phyloP scores from a whole-genome alignment of 2,113 vertebrate genomes.

The Lycocorax pyrrhopterus region DNA sequence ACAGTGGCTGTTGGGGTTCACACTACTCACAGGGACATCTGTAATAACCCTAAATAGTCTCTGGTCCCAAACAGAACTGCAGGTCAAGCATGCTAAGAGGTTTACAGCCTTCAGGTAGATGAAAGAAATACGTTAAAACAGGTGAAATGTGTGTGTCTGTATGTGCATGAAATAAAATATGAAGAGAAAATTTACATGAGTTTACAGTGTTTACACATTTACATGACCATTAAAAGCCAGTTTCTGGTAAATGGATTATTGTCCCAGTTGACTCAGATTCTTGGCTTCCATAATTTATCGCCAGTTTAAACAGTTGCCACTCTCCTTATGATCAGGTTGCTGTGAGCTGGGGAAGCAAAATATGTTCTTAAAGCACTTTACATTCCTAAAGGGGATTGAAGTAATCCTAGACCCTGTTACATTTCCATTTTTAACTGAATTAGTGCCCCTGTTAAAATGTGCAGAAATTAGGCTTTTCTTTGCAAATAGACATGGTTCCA shows the following conservation, averaged over 20 bases:
- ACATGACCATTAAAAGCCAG: background rate
- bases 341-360: background rate
- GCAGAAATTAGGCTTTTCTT: conserved; percentile 25
- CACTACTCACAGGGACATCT: background rate
- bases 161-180: background rate
- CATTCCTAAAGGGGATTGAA: conserved; percentile 13
- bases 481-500: background rate
- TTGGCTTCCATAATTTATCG: background rate
- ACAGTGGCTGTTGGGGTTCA: background rate
- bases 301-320: background rate
- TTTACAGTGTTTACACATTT: background rate
- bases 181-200: background rate
- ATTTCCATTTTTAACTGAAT: conserved; percentile 53
- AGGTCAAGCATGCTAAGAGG: background rate
- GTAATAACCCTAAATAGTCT: background rate
- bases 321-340: background rate
- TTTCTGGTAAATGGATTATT: background rate
- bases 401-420: conserved; percentile 17
- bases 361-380: background rate
- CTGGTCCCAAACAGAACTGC: background rate
- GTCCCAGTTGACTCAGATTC: background rate
- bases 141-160: background rate
- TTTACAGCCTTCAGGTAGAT: background rate
- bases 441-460: conserved; percentile 14
- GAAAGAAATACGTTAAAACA: background rate